A percentile compares a stretch with the other conserved stretches of the same genome.
Evolutionary conservation across 2,113 vertebrate species (phyloP).

Genomic region (Notarius quadriscutis): DNA sequence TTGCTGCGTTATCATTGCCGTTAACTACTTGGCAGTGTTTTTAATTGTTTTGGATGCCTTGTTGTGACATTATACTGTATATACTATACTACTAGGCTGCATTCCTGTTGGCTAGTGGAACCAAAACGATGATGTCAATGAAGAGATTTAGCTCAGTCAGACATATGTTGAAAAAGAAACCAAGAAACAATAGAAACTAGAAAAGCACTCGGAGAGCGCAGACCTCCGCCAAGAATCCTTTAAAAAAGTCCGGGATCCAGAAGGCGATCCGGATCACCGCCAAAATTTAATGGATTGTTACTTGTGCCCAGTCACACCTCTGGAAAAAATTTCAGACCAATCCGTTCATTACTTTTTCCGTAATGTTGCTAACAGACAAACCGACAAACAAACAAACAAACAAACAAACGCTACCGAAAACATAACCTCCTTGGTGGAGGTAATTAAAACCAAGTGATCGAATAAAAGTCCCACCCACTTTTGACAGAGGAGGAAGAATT

Average conservation of each 20-base stretch:
- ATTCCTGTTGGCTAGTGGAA: not conserved
- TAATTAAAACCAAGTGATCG: not conserved
- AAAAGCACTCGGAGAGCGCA: no score
- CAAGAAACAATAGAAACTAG: not conserved
- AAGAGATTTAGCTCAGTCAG: not conserved
- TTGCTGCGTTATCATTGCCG: not conserved
- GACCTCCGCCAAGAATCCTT: no score
- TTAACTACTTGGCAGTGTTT: not conserved
- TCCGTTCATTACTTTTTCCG: no score
- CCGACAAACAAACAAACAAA: no score
- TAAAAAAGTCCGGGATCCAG: no score
- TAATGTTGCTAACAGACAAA: no score
- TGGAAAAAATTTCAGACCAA: no score
- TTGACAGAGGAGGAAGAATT: not conserved
- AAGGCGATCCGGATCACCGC: no score
- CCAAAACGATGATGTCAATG: not conserved
- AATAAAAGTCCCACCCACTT: not conserved
- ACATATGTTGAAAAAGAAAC: not conserved
- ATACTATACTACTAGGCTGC: not conserved
- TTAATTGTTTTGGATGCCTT: slow-evolving; percentile 9
- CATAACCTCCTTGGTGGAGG: no score
- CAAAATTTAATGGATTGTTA: no score
- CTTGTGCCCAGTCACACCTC: no score
- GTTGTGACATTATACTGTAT: not conserved
- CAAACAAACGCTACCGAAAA: no score